Evolutionary conservation across 2,888 invertebrate species (phyloP).

Genomic region (Biston stratarius): DNA sequence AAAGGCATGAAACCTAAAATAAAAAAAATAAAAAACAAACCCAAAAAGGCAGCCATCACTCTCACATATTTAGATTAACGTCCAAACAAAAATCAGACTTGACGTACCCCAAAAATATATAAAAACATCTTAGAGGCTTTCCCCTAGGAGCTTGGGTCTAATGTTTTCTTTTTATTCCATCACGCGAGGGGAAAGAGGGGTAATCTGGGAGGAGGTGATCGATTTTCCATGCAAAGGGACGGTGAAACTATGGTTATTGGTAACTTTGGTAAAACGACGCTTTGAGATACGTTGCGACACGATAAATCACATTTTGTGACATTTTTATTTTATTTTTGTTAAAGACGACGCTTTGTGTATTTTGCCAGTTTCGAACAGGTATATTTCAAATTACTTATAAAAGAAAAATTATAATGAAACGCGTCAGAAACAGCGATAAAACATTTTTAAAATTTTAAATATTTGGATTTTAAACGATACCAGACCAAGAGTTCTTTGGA

Average conservation of each 20-base stretch:
- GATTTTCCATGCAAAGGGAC: slow-evolving; percentile 73
- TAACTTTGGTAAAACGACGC: slow-evolving; percentile 72
- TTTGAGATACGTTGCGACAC: slow-evolving; percentile 58
- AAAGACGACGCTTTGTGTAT: no score
- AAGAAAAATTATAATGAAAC: no score
- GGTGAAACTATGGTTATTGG: slow-evolving; percentile 83
- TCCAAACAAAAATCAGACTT: slow-evolving; percentile 66
- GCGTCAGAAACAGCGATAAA: no score
- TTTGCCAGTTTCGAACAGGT: no score
- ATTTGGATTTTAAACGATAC: no score
- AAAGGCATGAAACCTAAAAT: slow-evolving; percentile 9
- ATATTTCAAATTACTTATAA: no score
- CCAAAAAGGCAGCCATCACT: slow-evolving; percentile 34
- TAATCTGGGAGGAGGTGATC: slow-evolving; percentile 77
- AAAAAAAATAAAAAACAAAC: slow-evolving; percentile 21
- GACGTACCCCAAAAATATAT: slow-evolving; percentile 67
- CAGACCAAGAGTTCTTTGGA: not conserved
- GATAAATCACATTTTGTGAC: not conserved
- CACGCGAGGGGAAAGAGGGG: slow-evolving; percentile 63
- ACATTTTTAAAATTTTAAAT: no score
- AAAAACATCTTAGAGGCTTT: slow-evolving; percentile 69
- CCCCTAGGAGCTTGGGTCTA: slow-evolving; percentile 68
- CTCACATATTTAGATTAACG: slow-evolving; percentile 58
- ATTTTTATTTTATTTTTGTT: not conserved
- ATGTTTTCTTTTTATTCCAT: slow-evolving; percentile 84